phyloP scores from a whole-genome alignment of 1,140 invertebrate species.

The Bombus sylvicola region DNA sequence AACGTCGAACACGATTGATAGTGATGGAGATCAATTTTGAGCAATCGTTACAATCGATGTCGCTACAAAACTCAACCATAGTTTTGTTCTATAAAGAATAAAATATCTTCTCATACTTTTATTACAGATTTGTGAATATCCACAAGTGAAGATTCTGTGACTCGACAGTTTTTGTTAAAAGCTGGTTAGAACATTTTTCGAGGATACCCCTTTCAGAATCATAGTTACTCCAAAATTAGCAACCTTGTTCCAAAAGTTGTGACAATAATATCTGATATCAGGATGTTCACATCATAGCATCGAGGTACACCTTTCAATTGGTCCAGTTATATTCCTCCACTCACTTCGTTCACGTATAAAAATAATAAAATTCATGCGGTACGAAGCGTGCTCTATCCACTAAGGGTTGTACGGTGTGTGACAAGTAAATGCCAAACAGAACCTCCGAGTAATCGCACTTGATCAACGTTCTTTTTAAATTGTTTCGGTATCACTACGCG shows the following conservation, averaged over 20 bases:
- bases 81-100: not conserved
- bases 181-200: too few species aligned
- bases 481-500: conserved; percentile 51
- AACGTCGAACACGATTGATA: not conserved
- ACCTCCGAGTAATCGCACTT: conserved; percentile 46
- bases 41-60: not conserved
- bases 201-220: too few species aligned
- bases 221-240: not conserved
- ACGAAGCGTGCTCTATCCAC: not conserved
- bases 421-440: conserved; percentile 19
- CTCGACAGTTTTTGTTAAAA: not conserved
- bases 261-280: not conserved
- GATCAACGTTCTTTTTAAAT: conserved; percentile 11
- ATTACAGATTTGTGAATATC: not conserved
- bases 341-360: conserved; percentile 13
- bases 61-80: not conserved
- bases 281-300: not conserved
- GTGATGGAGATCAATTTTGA: conserved; percentile 12
- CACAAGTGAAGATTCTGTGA: not conserved
- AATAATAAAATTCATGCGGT: not conserved
- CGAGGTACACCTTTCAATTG: not conserved
- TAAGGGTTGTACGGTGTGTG: not conserved
- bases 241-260: not conserved
- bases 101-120: not conserved
- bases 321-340: not conserved